Conservation (phyloP, 1,140 invertebrate genomes). For the Nymphalis io region DNA sequence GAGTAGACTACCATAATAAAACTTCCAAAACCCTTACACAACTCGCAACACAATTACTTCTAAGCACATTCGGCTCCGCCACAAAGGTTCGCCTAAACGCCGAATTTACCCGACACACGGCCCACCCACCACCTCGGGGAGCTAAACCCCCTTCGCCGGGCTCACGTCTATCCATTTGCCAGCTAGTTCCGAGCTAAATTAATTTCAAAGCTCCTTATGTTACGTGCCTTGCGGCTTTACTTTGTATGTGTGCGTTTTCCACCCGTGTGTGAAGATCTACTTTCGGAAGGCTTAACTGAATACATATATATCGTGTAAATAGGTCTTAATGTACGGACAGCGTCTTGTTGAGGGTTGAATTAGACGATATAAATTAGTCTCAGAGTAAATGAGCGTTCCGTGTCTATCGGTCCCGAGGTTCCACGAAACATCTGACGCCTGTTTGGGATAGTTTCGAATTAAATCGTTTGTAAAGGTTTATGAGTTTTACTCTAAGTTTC, state of each 20-base stretch:
- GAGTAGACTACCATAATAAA: slow-evolving; percentile 46
- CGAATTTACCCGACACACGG: slow-evolving; percentile 70
- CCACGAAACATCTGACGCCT: slow-evolving; percentile 34
- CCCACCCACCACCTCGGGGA: slow-evolving; percentile 47
- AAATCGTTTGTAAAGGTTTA: slow-evolving; percentile 28
- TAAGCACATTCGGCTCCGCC: slow-evolving; percentile 65
- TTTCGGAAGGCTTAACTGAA: slow-evolving; percentile 75
- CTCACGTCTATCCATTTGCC: slow-evolving; percentile 81
- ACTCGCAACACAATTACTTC: slow-evolving; percentile 64
- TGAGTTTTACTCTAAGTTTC: slow-evolving; percentile 30
- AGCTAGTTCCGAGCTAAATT: slow-evolving; percentile 81
- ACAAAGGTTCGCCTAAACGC: slow-evolving; percentile 77
- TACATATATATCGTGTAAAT: slow-evolving; percentile 57
- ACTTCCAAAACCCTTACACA: slow-evolving; percentile 44
- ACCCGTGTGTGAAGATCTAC: slow-evolving; percentile 54
- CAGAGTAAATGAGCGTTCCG: slow-evolving; percentile 53
- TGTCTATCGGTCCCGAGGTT: slow-evolving; percentile 46
- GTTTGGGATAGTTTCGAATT: slow-evolving; percentile 42
- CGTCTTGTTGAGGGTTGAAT: slow-evolving; percentile 73
- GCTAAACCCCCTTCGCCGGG: slow-evolving; percentile 49
- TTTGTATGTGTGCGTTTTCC: slow-evolving; percentile 60
- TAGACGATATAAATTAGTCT: slow-evolving; percentile 73
- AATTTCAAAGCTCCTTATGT: slow-evolving; percentile 81
- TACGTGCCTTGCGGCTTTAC: slow-evolving; percentile 79
- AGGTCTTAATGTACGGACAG: slow-evolving; percentile 64